Evolutionary conservation across 2,888 invertebrate species (phyloP).

Genomic region (Trissolcus brochymenae): DNA sequence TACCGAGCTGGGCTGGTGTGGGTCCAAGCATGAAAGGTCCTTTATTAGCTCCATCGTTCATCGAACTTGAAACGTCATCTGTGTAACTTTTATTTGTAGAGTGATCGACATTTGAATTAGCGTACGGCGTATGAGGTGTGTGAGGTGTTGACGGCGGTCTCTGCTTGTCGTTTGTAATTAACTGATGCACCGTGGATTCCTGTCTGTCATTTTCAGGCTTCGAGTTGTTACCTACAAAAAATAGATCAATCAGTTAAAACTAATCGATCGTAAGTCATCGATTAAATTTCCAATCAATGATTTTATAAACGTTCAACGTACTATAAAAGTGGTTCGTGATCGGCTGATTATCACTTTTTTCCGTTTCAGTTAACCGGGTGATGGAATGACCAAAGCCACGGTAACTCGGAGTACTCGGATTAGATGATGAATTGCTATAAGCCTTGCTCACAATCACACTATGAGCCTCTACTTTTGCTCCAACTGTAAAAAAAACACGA

Average conservation of each 20-base stretch:
- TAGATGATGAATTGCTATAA: slow-evolving; percentile 66
- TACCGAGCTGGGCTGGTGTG: slow-evolving; percentile 94
- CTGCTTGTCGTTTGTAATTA: slow-evolving; percentile 66
- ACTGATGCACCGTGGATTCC: slow-evolving; percentile 59
- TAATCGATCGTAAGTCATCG: not conserved
- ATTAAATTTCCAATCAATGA: not conserved
- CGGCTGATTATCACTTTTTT: slow-evolving; percentile 67
- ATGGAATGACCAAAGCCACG: slow-evolving; percentile 71
- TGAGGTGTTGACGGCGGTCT: slow-evolving; percentile 71
- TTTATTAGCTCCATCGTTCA: slow-evolving; percentile 68
- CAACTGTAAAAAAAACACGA: slow-evolving; percentile 59
- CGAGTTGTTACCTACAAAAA: slow-evolving; percentile 66
- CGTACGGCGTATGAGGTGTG: slow-evolving; percentile 71
- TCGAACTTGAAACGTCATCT: slow-evolving; percentile 65
- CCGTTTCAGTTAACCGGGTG: slow-evolving; percentile 69
- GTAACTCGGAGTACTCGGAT: slow-evolving; percentile 70
- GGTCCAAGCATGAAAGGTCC: slow-evolving; percentile 88
- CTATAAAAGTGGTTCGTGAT: slow-evolving; percentile 70
- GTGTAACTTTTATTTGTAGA: slow-evolving; percentile 67
- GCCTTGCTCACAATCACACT: slow-evolving; percentile 80
- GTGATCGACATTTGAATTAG: slow-evolving; percentile 66
- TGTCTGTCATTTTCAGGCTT: slow-evolving; percentile 70
- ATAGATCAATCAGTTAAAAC: slow-evolving; percentile 1
- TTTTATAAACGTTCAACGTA: slow-evolving; percentile 50
- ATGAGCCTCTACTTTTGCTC: slow-evolving; percentile 75